phyloP scores from a whole-genome alignment of 2,888 invertebrate genomes.

The Eupeodes latifasciatus region DNA sequence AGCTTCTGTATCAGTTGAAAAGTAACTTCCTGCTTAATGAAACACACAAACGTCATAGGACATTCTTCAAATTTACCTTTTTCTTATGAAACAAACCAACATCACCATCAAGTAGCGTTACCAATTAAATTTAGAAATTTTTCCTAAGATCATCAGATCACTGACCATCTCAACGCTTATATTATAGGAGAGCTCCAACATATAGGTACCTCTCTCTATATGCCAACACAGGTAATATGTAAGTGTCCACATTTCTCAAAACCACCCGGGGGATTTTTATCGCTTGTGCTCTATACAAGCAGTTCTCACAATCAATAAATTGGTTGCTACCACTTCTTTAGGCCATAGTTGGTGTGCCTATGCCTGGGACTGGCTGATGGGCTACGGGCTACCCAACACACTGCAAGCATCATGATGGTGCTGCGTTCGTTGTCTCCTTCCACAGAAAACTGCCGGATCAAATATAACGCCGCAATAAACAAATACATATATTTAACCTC shows the following conservation, averaged over 20 bases:
- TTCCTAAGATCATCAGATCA: constrained; percentile 57
- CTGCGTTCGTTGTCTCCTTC: constrained; percentile 10
- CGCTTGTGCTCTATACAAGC: constrained; percentile 72
- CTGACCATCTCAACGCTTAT: constrained; percentile 65
- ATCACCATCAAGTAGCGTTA: not conserved
- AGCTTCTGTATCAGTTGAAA: constrained; percentile 21
- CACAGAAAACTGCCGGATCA: constrained; percentile 32
- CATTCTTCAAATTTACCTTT: constrained; percentile 50
- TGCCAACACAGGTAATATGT: not conserved
- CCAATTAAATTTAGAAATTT: constrained; percentile 73
- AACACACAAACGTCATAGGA: not conserved
- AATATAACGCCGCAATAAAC: constrained; percentile 68
- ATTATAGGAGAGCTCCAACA: constrained; percentile 17
- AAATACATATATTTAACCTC: constrained; percentile 78
- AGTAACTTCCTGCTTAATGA: constrained; percentile 62
- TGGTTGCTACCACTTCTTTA: constrained; percentile 64
- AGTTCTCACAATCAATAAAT: constrained; percentile 70
- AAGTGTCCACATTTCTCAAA: constrained; percentile 75
- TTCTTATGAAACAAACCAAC: constrained; percentile 18
- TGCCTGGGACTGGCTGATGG: too few relatives aligned
- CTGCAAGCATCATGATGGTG: constrained; percentile 1
- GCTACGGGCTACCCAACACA: not conserved
- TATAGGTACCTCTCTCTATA: too few relatives aligned
- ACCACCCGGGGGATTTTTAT: constrained; percentile 73
- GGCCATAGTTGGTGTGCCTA: not conserved